phyloP scores from a whole-genome alignment of 2,797 vertebrate species.

The Schizopygopsis malacanthus region DNA sequence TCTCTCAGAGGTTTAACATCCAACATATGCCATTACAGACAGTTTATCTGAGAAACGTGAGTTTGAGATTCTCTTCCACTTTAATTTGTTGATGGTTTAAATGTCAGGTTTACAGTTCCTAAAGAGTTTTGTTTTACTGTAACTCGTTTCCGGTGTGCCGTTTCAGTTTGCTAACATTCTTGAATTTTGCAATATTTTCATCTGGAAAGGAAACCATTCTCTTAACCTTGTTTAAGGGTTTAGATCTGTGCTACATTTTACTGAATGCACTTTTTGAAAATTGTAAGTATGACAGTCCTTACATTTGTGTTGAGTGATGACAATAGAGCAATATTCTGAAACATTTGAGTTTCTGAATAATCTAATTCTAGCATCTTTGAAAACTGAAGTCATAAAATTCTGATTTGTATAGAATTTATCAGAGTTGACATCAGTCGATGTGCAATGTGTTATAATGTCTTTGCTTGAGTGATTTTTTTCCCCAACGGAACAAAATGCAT shows the following conservation, averaged over 20 bases:
- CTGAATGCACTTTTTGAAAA: neutral
- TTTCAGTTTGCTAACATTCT: neutral
- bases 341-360: neutral
- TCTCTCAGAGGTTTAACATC: conserved; percentile 54
- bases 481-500: conserved; percentile 10
- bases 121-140: conserved; percentile 11
- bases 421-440: neutral
- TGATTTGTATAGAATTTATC: conserved; percentile 9
- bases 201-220: neutral
- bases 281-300: neutral
- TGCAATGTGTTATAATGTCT: conserved; percentile 7
- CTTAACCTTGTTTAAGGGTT: conserved; percentile 19
- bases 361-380: conserved; percentile 12
- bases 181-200: conserved; percentile 23
- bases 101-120: conserved; percentile 33
- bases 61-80: conserved; percentile 40
- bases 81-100: conserved; percentile 25
- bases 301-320: conserved; percentile 9
- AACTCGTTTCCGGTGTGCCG: conserved; percentile 1
- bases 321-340: conserved; percentile 1
- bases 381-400: neutral
- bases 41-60: conserved; percentile 24
- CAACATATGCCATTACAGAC: conserved; percentile 25
- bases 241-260: neutral
- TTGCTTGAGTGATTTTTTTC: conserved; percentile 12